These are phyloP conservation scores for Cardiocondyla obscurior DNA, from an alignment of 1,140 invertebrate genomes.

Conservation along the genomic window DNA sequence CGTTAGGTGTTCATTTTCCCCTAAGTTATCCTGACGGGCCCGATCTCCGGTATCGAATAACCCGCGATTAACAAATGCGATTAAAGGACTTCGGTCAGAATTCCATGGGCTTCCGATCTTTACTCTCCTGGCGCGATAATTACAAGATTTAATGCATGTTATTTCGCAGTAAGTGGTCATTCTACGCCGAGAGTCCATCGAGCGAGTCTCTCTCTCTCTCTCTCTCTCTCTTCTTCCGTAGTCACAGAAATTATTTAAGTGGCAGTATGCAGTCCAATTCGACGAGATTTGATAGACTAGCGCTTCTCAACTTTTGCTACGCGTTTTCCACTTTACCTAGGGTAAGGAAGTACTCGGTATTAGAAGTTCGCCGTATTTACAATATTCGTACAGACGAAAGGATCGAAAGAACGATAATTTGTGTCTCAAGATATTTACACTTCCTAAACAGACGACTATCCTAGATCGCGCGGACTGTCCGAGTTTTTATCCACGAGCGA, in stretches of 20 bases:
- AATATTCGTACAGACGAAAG: constrained; percentile 16
- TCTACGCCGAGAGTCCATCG: constrained; percentile 75
- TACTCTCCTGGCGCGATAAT: constrained; percentile 63
- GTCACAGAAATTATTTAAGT: constrained; percentile 67
- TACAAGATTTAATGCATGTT: constrained; percentile 66
- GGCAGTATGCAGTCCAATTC: constrained; percentile 75
- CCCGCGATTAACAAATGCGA: not conserved
- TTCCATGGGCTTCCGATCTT: constrained; percentile 53
- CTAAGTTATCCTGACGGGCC: not conserved
- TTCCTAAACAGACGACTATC: constrained; percentile 1
- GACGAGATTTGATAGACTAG: constrained; percentile 56
- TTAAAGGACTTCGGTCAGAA: constrained; percentile 57
- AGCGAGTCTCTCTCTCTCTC: constrained; percentile 71
- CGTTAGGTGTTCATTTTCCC: not conserved
- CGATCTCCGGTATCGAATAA: constrained; percentile 24
- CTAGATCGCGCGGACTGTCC: not conserved
- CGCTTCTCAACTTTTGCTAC: constrained; percentile 49
- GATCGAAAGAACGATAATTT: constrained; percentile 1
- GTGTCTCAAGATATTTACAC: constrained; percentile 41
- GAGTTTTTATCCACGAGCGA: constrained; percentile 17
- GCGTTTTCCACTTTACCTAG: not conserved
- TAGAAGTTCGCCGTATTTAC: not conserved
- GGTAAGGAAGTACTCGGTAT: not conserved
- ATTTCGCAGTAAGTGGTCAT: constrained; percentile 74
- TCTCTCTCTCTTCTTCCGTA: constrained; percentile 63